Conservation (phyloP, 2,888 invertebrate species). For the Conus canariensis region DNA sequence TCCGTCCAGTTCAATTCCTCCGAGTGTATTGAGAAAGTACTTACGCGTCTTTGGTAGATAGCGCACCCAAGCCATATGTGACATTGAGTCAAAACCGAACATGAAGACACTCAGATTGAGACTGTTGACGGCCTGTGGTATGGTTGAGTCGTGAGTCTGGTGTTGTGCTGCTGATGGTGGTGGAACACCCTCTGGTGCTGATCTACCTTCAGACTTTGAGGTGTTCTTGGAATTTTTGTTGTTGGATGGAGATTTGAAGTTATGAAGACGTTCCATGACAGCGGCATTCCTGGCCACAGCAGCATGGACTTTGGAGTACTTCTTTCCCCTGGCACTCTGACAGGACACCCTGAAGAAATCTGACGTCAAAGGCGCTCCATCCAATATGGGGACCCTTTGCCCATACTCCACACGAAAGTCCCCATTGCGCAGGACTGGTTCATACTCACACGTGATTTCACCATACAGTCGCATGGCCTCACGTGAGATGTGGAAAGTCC, state of each 20-base stretch:
- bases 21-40: conserved; percentile 69
- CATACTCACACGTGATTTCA: conserved; percentile 82
- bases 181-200: too few relatives aligned
- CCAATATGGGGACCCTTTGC: conserved; percentile 58
- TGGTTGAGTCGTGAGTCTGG: too few relatives aligned
- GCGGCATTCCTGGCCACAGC: conserved; percentile 79
- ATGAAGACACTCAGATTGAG: conserved; percentile 35
- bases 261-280: conserved; percentile 42
- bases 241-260: not conserved
- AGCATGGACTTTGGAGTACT: conserved; percentile 86
- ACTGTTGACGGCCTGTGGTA: not conserved
- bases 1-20: conserved; percentile 83
- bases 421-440: conserved; percentile 71
- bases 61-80: conserved; percentile 46
- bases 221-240: not conserved
- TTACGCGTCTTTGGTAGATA: conserved; percentile 66
- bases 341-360: conserved; percentile 75
- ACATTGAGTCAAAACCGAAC: not conserved
- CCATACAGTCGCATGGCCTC: conserved; percentile 79
- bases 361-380: conserved; percentile 59
- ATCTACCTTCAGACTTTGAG: not conserved
- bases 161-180: not conserved
- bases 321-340: conserved; percentile 67
- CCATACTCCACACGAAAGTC: conserved; percentile 63
- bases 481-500: conserved; percentile 81